These are phyloP conservation scores for Macrotis lagotis DNA, from an alignment of 2,113 vertebrate species.

Conservation along the genomic window DNA sequence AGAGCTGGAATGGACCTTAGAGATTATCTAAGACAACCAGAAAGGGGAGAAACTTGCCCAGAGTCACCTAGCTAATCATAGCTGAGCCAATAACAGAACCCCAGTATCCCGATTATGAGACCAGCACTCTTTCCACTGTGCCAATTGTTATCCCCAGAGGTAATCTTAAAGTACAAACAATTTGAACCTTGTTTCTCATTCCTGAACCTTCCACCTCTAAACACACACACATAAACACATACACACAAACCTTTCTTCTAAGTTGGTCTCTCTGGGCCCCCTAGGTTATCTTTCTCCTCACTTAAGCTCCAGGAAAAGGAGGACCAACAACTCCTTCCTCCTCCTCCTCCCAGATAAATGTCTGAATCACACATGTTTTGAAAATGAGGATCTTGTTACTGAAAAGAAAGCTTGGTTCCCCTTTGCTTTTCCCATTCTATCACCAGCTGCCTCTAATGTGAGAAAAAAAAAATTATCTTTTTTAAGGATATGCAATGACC, in stretches of 20 bases:
- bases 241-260: background rate
- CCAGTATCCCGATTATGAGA: background rate
- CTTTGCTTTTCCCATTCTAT: constrained; percentile 4
- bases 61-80: background rate
- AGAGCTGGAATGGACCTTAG: background rate
- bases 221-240: accelerated
- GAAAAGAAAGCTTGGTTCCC: constrained; percentile 37
- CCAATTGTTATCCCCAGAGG: background rate
- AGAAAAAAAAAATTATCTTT: background rate
- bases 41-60: background rate
- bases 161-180: background rate
- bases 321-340: background rate
- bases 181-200: background rate
- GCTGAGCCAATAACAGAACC: background rate
- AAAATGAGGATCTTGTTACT: constrained; percentile 66
- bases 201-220: background rate
- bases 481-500: background rate
- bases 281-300: background rate
- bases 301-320: constrained; percentile 33
- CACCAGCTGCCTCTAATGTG: background rate
- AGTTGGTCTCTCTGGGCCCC: background rate
- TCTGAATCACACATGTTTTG: constrained; percentile 22
- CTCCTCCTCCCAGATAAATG: background rate
- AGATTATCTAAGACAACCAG: background rate
- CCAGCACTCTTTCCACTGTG: background rate